phyloP scores from a whole-genome alignment of 2,888 invertebrate species.

The Clitarchus hookeri region DNA sequence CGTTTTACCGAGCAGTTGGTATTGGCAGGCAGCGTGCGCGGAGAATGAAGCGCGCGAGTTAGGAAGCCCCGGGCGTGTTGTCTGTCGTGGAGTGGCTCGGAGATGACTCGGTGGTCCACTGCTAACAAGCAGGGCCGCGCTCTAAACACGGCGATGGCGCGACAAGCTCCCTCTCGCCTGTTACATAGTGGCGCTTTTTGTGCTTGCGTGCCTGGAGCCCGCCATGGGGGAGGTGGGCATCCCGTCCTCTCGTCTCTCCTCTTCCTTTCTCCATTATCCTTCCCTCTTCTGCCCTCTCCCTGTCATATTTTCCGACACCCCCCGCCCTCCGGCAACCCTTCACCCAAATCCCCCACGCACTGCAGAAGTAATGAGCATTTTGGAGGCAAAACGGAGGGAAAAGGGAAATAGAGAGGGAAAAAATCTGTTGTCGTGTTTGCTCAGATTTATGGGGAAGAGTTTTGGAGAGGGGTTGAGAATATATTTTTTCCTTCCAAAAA shows the following conservation, averaged over 20 bases:
- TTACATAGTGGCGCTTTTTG: too few relatives aligned
- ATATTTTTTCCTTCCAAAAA: not conserved
- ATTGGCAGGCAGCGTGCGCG: too few relatives aligned
- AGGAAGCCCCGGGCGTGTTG: too few relatives aligned
- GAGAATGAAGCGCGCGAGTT: too few relatives aligned
- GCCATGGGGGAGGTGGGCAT: not conserved
- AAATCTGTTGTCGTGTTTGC: constrained; percentile 20
- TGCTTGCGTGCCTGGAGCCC: too few relatives aligned
- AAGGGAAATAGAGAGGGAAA: not conserved
- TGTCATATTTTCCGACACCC: not conserved
- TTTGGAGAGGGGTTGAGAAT: too few relatives aligned
- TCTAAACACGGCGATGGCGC: too few relatives aligned
- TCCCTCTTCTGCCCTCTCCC: not conserved
- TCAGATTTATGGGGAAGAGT: constrained; percentile 18
- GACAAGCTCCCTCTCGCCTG: too few relatives aligned
- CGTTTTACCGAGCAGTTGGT: too few relatives aligned
- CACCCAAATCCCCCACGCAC: not conserved
- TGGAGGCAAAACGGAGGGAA: constrained; percentile 17
- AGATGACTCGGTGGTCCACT: too few relatives aligned
- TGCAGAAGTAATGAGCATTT: constrained; percentile 19
- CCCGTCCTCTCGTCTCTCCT: not conserved
- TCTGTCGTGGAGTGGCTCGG: too few relatives aligned
- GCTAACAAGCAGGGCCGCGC: too few relatives aligned
- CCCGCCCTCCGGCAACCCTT: not conserved
- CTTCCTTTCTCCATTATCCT: not conserved